phyloP scores from a whole-genome alignment of 2,113 vertebrate species.

The Seriola aureovittata region DNA sequence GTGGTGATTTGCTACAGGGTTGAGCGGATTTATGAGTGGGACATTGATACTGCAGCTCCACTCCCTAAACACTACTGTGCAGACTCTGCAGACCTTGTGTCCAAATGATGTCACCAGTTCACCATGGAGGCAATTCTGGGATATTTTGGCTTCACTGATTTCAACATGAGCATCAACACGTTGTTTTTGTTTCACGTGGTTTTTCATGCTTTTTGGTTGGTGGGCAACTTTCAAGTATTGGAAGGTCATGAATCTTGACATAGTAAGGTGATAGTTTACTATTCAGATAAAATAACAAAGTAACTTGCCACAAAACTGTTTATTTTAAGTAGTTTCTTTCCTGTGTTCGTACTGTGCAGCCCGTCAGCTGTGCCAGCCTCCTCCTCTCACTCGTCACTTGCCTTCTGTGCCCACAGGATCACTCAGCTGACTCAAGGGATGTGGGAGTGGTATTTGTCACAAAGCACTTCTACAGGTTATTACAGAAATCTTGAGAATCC shows the following conservation, averaged over 20 bases:
- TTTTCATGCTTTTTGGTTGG: too few species aligned
- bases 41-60: too few species aligned
- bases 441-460: slow-evolving; percentile 39
- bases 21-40: too few species aligned
- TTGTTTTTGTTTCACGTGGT: not conserved
- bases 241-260: not conserved
- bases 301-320: not conserved
- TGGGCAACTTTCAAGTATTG: not conserved
- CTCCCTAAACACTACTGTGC: too few species aligned
- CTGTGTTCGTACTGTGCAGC: slow-evolving; percentile 5
- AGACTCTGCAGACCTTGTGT: too few species aligned
- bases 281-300: not conserved
- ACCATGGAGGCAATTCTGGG: too few species aligned
- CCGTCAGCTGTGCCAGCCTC: slow-evolving; percentile 21
- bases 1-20: too few species aligned
- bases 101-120: too few species aligned
- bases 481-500: slow-evolving; percentile 5
- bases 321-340: not conserved
- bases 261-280: not conserved
- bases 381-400: slow-evolving; percentile 1
- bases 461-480: slow-evolving; percentile 18
- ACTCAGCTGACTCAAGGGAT: slow-evolving; percentile 22
- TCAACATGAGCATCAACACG: not conserved
- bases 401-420: slow-evolving; percentile 34
- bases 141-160: too few species aligned